Conservation (phyloP, 2,113 vertebrate species). For the Seriola dumerili region DNA sequence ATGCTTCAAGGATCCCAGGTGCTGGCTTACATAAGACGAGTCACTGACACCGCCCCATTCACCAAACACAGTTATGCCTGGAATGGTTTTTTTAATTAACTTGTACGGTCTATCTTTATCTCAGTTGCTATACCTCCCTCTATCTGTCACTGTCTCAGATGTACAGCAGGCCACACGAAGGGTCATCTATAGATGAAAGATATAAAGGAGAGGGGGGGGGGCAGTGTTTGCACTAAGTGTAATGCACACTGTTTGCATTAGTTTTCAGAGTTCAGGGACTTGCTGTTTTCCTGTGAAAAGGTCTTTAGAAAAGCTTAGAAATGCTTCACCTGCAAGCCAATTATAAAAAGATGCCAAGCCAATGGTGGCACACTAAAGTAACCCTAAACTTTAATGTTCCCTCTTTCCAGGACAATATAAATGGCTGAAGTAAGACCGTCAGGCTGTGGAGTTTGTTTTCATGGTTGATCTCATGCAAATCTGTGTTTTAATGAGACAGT, state of each 20-base stretch:
- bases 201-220: not conserved
- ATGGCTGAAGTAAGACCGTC: not conserved
- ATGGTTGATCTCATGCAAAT: not conserved
- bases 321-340: conserved; percentile 1
- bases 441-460: conserved; percentile 25
- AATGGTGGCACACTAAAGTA: not conserved
- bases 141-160: conserved; percentile 39
- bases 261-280: not conserved
- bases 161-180: not conserved
- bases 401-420: conserved; percentile 1
- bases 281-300: conserved; percentile 16
- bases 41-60: conserved; percentile 48
- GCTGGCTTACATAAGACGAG: conserved; percentile 75
- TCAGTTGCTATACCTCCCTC: conserved; percentile 23
- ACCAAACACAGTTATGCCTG: conserved; percentile 75
- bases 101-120: conserved; percentile 44
- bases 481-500: conserved; percentile 39
- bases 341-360: conserved; percentile 29
- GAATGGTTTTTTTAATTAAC: conserved; percentile 83
- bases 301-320: conserved; percentile 18
- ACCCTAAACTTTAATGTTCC: conserved; percentile 38
- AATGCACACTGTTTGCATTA: not conserved
- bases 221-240: no score
- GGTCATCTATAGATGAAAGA: conserved; percentile 15
- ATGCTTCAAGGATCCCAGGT: conserved; percentile 78